phyloP scores from a whole-genome alignment of 1,140 invertebrate species.

The Melipona quadrifasciata region DNA sequence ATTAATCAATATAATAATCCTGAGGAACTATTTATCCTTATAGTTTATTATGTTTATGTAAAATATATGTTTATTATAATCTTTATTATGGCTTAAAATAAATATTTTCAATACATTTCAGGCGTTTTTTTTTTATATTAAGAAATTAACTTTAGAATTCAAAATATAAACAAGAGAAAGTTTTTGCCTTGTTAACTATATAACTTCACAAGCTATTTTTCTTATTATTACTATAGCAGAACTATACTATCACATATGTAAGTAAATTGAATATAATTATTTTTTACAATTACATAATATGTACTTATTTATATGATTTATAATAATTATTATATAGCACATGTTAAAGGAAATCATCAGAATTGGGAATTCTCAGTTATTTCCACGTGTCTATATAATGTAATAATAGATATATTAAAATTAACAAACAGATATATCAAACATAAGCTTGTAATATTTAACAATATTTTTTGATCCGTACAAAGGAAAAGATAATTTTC shows the following conservation, averaged over 20 bases:
- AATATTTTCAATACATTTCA: constrained; percentile 10
- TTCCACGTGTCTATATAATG: constrained; percentile 30
- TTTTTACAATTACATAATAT: constrained; percentile 26
- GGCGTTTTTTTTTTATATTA: neutral
- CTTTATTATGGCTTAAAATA: neutral
- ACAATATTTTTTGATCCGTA: constrained; percentile 10
- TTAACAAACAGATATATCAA: constrained; percentile 37
- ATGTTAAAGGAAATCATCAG: constrained; percentile 5
- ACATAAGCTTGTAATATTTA: constrained; percentile 32
- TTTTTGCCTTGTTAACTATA: constrained; percentile 17
- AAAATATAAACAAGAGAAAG: neutral
- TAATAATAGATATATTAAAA: constrained; percentile 45
- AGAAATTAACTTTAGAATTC: neutral
- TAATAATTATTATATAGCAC: constrained; percentile 31
- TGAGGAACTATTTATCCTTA: neutral
- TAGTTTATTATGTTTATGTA: neutral
- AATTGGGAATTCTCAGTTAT: constrained; percentile 24
- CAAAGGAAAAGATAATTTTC: neutral
- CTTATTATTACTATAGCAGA: constrained; percentile 27
- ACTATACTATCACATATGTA: constrained; percentile 43
- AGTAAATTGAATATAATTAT: constrained; percentile 25
- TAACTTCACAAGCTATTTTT: constrained; percentile 23
- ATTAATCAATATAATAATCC: neutral
- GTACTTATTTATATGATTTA: constrained; percentile 15
- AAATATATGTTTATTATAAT: neutral